A percentile compares a stretch with the other conserved stretches of the same genome.
phyloP scores from a whole-genome alignment of 2,888 invertebrate species.

The Rhingia campestris region DNA sequence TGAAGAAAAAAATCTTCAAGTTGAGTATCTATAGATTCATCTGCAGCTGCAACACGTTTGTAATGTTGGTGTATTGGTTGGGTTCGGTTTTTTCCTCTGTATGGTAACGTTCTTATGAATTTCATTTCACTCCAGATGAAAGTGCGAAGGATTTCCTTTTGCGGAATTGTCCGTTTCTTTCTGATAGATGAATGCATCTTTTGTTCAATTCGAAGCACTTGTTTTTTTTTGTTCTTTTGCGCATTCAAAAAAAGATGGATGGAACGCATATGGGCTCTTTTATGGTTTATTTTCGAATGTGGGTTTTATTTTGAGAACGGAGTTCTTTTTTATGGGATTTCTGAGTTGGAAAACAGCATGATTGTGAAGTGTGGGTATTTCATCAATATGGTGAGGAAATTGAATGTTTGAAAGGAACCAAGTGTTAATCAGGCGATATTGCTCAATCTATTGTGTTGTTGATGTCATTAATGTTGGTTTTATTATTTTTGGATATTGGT shows the following conservation, averaged over 20 bases:
- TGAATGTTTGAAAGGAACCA: neutral
- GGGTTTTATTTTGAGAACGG: conserved; percentile 34
- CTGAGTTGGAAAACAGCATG: neutral
- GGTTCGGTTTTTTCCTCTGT: neutral
- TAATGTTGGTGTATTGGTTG: conserved; percentile 32
- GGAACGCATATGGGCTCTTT: conserved; percentile 57
- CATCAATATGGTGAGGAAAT: neutral
- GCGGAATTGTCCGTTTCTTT: conserved; percentile 49
- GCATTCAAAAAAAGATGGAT: conserved; percentile 44
- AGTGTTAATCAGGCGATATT: neutral
- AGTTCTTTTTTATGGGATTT: conserved; percentile 14
- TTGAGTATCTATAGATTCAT: conserved; percentile 32
- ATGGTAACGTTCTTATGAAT: conserved; percentile 34
- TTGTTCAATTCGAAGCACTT: conserved; percentile 64
- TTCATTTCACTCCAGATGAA: conserved; percentile 45
- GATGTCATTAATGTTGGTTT: neutral
- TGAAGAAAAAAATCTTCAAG: conserved; percentile 25
- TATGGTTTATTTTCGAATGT: conserved; percentile 5
- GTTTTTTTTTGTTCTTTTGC: conserved; percentile 34
- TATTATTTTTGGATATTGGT: too few species aligned
- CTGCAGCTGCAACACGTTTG: conserved; percentile 67
- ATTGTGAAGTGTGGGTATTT: neutral
- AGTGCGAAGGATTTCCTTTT: conserved; percentile 71
- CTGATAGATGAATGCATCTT: conserved; percentile 71
- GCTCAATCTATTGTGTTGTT: neutral